A percentile compares a stretch with the other conserved stretches of the same genome.
phyloP scores from a whole-genome alignment of 2,797 vertebrate genomes.

The Nyctalus aviator region DNA sequence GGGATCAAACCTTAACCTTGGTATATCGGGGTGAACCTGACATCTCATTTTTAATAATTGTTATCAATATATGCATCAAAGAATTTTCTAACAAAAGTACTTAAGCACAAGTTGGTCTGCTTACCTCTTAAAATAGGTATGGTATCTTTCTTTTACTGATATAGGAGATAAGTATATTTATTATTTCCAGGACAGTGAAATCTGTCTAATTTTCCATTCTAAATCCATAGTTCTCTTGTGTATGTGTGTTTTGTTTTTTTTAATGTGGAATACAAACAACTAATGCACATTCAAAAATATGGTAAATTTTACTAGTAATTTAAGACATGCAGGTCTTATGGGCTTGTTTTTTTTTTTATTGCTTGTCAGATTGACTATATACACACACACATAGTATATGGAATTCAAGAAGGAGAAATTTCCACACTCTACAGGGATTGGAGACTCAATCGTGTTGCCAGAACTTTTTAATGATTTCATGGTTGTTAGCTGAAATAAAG shows the following conservation, averaged over 20 bases:
- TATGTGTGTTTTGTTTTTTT: neutral
- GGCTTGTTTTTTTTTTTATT: neutral
- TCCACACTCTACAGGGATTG: neutral
- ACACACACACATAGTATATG: neutral
- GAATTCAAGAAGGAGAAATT: neutral
- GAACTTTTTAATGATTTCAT: neutral
- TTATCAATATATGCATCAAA: neutral
- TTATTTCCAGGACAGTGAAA: neutral
- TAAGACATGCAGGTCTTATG: neutral
- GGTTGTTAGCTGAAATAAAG: neutral
- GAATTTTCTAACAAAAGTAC: neutral
- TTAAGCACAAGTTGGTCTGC: neutral
- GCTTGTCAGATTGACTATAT: too few relatives aligned
- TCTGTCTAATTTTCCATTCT: neutral
- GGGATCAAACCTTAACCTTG: neutral
- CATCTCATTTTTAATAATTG: neutral
- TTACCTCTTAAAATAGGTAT: constrained; percentile 32
- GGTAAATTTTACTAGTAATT: neutral
- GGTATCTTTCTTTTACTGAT: neutral
- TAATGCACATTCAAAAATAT: neutral
- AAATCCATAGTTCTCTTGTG: neutral
- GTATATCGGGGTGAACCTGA: neutral
- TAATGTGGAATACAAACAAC: neutral
- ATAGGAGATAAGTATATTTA: neutral
- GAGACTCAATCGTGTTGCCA: neutral